Conservation (phyloP, 2,797 vertebrate genomes). For the Halcyon leucocephala region DNA sequence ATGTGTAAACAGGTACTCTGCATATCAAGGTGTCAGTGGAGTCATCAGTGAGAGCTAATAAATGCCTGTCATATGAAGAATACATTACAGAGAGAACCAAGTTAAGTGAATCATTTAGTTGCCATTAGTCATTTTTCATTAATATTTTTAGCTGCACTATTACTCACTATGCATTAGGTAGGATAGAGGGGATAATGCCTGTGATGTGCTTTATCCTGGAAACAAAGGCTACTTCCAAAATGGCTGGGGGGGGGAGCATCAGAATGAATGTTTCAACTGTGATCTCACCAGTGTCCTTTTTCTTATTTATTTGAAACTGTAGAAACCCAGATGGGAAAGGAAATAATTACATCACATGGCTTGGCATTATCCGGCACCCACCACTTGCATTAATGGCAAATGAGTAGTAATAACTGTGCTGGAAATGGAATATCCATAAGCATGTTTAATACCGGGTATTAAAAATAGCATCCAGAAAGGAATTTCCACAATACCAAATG, state of each 20-base stretch:
- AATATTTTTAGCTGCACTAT: constrained; percentile 41
- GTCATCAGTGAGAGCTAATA: constrained; percentile 60
- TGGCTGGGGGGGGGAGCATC: not conserved
- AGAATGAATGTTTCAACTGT: not conserved
- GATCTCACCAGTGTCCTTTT: not conserved
- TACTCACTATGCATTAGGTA: not conserved
- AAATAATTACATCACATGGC: constrained; percentile 7
- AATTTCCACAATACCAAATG: constrained; percentile 1
- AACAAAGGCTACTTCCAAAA: constrained; percentile 12
- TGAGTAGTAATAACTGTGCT: constrained; percentile 6
- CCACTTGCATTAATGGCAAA: constrained; percentile 19
- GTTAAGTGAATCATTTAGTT: constrained; percentile 59
- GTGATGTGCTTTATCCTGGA: not conserved
- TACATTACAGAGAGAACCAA: constrained; percentile 26
- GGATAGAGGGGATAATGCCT: not conserved
- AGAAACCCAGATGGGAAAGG: constrained; percentile 30
- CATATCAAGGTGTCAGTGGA: constrained; percentile 48
- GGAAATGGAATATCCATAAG: constrained; percentile 34
- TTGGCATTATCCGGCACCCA: constrained; percentile 22
- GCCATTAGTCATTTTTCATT: constrained; percentile 61
- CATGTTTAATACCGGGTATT: constrained; percentile 2
- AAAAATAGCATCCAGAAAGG: constrained; percentile 33
- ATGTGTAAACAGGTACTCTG: constrained; percentile 52
- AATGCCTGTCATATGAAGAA: constrained; percentile 58
- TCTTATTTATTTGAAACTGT: not conserved